Base-by-base conservation (phyloP, 2,113 vertebrate species). In the Speoplatyrhinus poulsoni region DNA sequence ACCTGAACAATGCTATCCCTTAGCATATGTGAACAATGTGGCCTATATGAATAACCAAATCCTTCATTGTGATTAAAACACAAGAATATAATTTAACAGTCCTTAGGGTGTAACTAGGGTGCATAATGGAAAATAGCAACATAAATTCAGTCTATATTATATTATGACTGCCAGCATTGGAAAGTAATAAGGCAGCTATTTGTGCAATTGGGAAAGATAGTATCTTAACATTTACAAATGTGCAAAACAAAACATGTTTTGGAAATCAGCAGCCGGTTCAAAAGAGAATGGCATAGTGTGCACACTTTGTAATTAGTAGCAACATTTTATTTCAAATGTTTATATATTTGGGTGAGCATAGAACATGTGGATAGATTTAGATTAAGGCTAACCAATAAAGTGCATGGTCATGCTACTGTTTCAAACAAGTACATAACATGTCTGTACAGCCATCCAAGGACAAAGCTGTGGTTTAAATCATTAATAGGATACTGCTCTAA, bases 391-490 rank as follows among this genome's bases (percentile, higher is more conserved):
- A 76, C 75, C 46, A 46, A 53, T 65, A 57, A 67, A 53, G 68
- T 59, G 36, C 13, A 17, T 19, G 19, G 68, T 70, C 60, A 50
- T 54, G 62, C 57, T 72, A 58, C 52, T 67, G 72, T 78, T 76
- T 73, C 65, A 72, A 65, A 57, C 69, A 83, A 72, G 68, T 67
- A 68, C 83, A 80, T 46, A 75, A 79, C 66, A 82, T 66, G 63
- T 75, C 61, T 46, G 63, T 7, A 56, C 60, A 71, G 36, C 47
- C 62, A 58, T 46, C 19, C 36, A 41, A 60, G 78, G 82, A 76
- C 57, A 85, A 82, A n/a, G 64, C 52, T 67, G 46, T 60, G 33
- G 8, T 72, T 73, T 91, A 13, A 89, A 89, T 88, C 73, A 83
- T 89, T 88, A 65, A 91, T 63, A 46, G n/a, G 36, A 1, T 50